Conservation (phyloP, 2,113 vertebrate species). For the Meles meles region DNA sequence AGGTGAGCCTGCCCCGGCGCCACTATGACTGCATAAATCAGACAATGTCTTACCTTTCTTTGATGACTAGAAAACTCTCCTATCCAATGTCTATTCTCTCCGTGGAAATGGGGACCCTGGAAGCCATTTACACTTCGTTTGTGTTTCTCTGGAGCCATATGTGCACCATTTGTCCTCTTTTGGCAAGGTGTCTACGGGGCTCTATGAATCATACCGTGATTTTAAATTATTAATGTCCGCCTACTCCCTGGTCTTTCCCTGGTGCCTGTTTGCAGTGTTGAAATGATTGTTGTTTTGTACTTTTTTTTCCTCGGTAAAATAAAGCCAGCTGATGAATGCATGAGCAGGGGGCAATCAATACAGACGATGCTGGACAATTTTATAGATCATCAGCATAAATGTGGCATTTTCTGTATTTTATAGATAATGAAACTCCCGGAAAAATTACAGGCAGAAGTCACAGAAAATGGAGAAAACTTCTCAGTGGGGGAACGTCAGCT, state of each 20-base stretch:
- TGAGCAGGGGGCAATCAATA: background rate
- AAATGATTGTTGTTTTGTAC: conserved; percentile 31
- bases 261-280: background rate
- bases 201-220: conserved; percentile 9
- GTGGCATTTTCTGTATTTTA: conserved; percentile 36
- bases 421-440: conserved; percentile 83
- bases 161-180: background rate
- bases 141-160: background rate
- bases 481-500: conserved; percentile 88
- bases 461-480: conserved; percentile 89
- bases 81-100: background rate
- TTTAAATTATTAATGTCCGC: background rate
- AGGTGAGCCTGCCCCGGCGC: background rate
- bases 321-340: conserved; percentile 31
- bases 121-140: background rate
- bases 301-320: conserved; percentile 42
- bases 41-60: background rate
- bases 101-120: background rate
- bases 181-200: background rate
- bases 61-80: background rate
- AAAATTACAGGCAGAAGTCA: conserved; percentile 80
- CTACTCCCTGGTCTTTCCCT: background rate
- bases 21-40: background rate
- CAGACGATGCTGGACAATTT: background rate
- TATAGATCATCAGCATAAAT: conserved; percentile 43